Conservation (phyloP, 2,797 vertebrate species). For the Tiaroga cobitis region DNA sequence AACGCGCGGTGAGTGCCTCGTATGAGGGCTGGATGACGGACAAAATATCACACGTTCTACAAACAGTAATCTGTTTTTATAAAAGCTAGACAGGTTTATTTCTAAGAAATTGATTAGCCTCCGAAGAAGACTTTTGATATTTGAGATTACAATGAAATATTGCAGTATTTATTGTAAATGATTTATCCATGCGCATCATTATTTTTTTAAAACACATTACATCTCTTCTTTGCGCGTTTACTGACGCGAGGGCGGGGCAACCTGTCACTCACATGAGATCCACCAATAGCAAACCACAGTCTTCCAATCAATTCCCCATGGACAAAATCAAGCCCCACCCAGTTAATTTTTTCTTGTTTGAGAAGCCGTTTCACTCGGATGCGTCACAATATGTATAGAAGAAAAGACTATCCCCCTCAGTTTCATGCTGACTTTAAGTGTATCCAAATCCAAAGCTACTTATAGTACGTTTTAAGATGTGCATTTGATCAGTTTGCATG, state of each 20-base stretch:
- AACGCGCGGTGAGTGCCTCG: background rate
- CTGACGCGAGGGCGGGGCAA: background rate
- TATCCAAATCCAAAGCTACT: background rate
- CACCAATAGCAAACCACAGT: background rate
- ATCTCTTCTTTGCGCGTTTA: no score
- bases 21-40: background rate
- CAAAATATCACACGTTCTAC: background rate
- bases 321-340: background rate
- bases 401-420: background rate
- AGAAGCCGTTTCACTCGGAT: background rate
- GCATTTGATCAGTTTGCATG: background rate
- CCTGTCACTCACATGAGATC: background rate
- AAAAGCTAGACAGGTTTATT: background rate
- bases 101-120: background rate
- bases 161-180: background rate
- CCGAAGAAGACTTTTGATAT: background rate
- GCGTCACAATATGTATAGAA: background rate
- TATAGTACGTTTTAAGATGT: background rate
- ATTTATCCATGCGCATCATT: background rate
- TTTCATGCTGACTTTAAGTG: background rate
- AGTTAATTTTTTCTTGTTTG: background rate
- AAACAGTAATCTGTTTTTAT: background rate
- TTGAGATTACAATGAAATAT: background rate
- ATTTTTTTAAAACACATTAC: background rate
- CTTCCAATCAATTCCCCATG: background rate